A percentile compares a stretch with the other conserved stretches of the same genome.
These are phyloP conservation scores for Eupithecia vulgata DNA, from an alignment of 2,888 invertebrate species.

Conservation along the genomic window DNA sequence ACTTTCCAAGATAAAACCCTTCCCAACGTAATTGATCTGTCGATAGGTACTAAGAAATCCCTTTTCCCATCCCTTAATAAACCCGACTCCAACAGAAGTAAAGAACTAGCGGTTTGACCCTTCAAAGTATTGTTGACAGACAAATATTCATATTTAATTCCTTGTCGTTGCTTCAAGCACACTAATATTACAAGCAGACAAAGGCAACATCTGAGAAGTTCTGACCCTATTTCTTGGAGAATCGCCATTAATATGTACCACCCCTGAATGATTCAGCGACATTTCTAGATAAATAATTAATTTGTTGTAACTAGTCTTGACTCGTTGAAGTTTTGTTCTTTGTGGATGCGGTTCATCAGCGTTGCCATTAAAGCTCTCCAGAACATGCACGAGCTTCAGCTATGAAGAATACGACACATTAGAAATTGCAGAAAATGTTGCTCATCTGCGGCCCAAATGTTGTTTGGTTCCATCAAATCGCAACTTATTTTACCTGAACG, in stretches of 20 bases:
- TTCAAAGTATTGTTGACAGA: slow-evolving; percentile 66
- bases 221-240: slow-evolving; percentile 39
- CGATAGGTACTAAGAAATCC: slow-evolving; percentile 20
- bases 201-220: slow-evolving; percentile 58
- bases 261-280: slow-evolving; percentile 39
- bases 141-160: slow-evolving; percentile 83
- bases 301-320: slow-evolving; percentile 32
- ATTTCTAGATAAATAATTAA: slow-evolving; percentile 33
- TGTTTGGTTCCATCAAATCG: not conserved
- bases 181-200: slow-evolving; percentile 68
- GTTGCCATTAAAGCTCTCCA: too few relatives aligned
- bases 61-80: slow-evolving; percentile 42
- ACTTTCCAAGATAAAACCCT: slow-evolving; percentile 10
- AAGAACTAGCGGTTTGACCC: slow-evolving; percentile 70
- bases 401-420: not conserved
- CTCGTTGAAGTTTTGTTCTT: slow-evolving; percentile 28
- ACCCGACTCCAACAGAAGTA: slow-evolving; percentile 63
- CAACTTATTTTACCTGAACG: not conserved
- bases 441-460: not conserved
- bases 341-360: too few relatives aligned
- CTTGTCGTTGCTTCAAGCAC: slow-evolving; percentile 61
- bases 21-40: slow-evolving; percentile 20
- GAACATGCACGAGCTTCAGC: too few relatives aligned
- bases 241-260: slow-evolving; percentile 42
- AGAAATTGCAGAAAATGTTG: not conserved